These are phyloP conservation scores for Pseudochirops cupreus DNA, from an alignment of 2,797 vertebrate species.

Conservation along the genomic window DNA sequence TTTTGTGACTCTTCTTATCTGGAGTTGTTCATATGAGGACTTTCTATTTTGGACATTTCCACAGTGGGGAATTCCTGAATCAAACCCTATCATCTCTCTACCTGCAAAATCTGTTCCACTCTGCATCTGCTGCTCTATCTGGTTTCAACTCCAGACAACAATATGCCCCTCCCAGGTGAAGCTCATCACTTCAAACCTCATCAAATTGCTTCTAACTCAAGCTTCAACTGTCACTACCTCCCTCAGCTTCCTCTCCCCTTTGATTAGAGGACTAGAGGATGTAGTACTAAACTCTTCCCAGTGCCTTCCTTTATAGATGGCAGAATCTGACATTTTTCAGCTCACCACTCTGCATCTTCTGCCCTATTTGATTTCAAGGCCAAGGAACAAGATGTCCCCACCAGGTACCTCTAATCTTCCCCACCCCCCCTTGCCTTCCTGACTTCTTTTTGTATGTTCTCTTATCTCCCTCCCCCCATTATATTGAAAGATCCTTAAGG, in stretches of 20 bases:
- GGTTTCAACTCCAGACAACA: background rate
- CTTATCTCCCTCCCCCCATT: background rate
- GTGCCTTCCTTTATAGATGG: background rate
- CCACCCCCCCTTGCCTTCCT: background rate
- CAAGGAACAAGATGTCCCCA: background rate
- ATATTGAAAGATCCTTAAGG: background rate
- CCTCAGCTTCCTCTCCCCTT: background rate
- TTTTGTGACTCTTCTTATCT: background rate
- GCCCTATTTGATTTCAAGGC: background rate
- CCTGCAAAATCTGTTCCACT: background rate
- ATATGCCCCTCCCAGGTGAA: background rate
- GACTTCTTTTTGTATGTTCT: background rate
- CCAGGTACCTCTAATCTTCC: background rate
- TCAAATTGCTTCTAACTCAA: background rate
- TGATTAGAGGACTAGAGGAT: background rate
- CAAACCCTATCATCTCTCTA: background rate
- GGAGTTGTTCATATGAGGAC: background rate
- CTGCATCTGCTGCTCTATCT: background rate
- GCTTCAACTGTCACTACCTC: background rate
- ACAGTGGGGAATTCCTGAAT: background rate
- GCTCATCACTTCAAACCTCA: background rate
- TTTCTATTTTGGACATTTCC: background rate
- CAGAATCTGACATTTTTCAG: background rate
- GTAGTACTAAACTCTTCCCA: background rate
- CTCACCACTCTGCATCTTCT: background rate